Conservation (phyloP, 2,797 vertebrate species). For the Pseudochaenichthys georgianus region DNA sequence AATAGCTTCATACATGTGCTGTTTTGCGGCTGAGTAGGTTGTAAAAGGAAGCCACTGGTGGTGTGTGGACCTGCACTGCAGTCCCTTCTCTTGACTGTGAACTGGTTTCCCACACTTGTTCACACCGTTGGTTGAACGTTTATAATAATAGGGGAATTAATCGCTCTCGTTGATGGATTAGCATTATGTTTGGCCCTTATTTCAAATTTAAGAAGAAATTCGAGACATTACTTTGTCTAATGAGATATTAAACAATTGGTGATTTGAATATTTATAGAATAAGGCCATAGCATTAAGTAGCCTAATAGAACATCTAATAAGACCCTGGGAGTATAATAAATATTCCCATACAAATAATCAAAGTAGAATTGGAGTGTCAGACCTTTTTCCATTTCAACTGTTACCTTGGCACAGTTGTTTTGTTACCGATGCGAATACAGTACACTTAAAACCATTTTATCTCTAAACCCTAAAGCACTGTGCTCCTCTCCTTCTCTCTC, state of each 20-base stretch:
- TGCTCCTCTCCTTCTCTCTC: background rate
- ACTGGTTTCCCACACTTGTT: background rate
- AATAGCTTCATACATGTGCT: background rate
- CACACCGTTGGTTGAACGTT: background rate
- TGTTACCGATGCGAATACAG: background rate
- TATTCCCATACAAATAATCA: too few species aligned
- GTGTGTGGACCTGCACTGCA: too few species aligned
- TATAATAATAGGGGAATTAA: background rate
- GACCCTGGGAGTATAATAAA: too few species aligned
- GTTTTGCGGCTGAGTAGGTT: background rate
- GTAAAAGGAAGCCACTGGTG: background rate
- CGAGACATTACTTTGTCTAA: too few species aligned
- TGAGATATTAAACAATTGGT: too few species aligned
- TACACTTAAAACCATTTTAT: background rate
- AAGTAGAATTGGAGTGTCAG: too few species aligned
- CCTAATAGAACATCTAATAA: too few species aligned
- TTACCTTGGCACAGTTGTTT: too few species aligned
- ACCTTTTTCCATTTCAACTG: too few species aligned
- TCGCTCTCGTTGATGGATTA: background rate
- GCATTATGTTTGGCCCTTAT: background rate
- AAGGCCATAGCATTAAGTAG: too few species aligned
- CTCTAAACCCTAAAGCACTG: background rate
- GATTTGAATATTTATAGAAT: too few species aligned
- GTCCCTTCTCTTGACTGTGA: background rate
- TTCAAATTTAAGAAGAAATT: too few species aligned